phyloP scores from a whole-genome alignment of 2,113 vertebrate species.

The Potamarius usumacintae region DNA sequence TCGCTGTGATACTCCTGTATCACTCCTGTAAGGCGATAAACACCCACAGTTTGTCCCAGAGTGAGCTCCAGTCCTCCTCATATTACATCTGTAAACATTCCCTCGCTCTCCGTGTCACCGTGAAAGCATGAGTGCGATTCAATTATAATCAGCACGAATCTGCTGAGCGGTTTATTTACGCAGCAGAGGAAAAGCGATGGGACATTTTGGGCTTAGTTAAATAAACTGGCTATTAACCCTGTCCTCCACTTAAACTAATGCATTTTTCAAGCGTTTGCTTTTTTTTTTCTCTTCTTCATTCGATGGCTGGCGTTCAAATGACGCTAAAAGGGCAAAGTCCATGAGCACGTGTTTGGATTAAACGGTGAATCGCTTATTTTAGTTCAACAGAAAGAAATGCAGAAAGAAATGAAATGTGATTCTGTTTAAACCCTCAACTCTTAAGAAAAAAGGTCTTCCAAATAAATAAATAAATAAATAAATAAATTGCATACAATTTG shows the following conservation, averaged over 20 bases:
- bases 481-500: not conserved
- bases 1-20: not conserved
- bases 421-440: not conserved
- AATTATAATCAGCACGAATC: constrained; percentile 44
- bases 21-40: constrained; percentile 31
- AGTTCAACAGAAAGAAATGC: not conserved
- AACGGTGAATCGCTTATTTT: not conserved
- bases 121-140: constrained; percentile 37
- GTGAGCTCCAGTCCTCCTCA: constrained; percentile 28
- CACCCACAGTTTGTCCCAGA: constrained; percentile 32
- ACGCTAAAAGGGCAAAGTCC: constrained; percentile 7
- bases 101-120: constrained; percentile 8
- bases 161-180: constrained; percentile 51
- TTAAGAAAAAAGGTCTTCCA: not conserved
- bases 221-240: constrained; percentile 55
- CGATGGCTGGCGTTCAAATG: constrained; percentile 16
- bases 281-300: constrained; percentile 40
- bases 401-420: not conserved
- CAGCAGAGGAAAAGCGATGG: constrained; percentile 43
- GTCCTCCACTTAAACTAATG: constrained; percentile 53
- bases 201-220: constrained; percentile 48
- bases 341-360: constrained; percentile 19
- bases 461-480: not conserved
- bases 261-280: constrained; percentile 36
- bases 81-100: constrained; percentile 46